A percentile compares a stretch with the other conserved stretches of the same genome.
Conservation (phyloP, 2,888 invertebrate species). For the Cryptosula pallasiana region DNA sequence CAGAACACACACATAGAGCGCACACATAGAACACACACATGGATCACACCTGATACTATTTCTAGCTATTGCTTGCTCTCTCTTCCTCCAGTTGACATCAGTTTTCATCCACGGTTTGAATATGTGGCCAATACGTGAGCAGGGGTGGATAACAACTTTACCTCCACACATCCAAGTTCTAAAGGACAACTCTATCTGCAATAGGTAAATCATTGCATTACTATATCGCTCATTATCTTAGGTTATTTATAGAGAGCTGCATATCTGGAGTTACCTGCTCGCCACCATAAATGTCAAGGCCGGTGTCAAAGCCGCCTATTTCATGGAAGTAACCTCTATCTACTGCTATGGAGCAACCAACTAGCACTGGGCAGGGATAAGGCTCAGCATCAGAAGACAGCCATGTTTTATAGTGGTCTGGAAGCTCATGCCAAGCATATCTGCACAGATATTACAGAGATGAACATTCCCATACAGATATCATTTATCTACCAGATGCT, state of each 20-base stretch:
- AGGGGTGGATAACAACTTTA: conserved; percentile 33
- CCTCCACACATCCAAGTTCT: conserved; percentile 36
- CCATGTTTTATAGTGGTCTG: conserved; percentile 25
- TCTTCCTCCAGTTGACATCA: conserved; percentile 32
- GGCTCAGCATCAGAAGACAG: conserved; percentile 30
- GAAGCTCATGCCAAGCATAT: conserved; percentile 34
- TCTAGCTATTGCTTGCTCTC: conserved; percentile 34
- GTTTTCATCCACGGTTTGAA: conserved; percentile 35
- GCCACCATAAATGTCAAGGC: conserved; percentile 37
- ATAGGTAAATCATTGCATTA: neutral
- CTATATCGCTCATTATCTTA: neutral
- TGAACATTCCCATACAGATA: too few species aligned
- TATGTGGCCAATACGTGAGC: conserved; percentile 34
- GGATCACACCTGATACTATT: conserved; percentile 30
- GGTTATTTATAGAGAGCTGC: neutral
- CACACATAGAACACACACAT: too few species aligned
- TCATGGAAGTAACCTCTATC: conserved; percentile 31
- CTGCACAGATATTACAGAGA: neutral
- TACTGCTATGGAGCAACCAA: conserved; percentile 35
- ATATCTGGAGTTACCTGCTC: conserved; percentile 29
- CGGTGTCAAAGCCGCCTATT: conserved; percentile 35
- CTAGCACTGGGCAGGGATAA: conserved; percentile 32
- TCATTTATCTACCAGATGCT: too few species aligned
- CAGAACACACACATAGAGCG: too few species aligned
- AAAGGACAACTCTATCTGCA: conserved; percentile 33